These are phyloP conservation scores for Agriopis aurantiaria DNA, from an alignment of 2,888 invertebrate genomes.

Conservation along the genomic window DNA sequence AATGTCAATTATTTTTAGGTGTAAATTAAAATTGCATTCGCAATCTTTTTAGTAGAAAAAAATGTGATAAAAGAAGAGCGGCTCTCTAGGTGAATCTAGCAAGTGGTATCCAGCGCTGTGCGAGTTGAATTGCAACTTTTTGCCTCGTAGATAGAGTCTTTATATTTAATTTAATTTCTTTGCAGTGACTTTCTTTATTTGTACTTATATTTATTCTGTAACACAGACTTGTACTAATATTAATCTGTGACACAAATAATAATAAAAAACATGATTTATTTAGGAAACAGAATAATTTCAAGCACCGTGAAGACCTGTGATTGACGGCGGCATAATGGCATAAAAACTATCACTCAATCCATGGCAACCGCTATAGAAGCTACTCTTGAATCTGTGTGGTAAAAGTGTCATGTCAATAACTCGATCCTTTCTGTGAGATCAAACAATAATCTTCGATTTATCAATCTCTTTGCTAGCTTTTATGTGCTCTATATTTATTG, in stretches of 20 bases:
- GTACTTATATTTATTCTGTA: no score
- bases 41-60: no score
- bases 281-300: not conserved
- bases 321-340: not conserved
- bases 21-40: no score
- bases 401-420: constrained; percentile 14
- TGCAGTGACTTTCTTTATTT: no score
- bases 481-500: not conserved
- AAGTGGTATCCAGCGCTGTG: no score
- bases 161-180: no score
- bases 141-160: no score
- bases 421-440: constrained; percentile 10
- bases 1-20: no score
- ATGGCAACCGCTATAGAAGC: not conserved
- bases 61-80: no score
- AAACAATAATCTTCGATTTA: constrained; percentile 13
- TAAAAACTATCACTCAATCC: not conserved
- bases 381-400: not conserved
- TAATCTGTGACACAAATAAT: not conserved
- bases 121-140: no score
- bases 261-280: not conserved
- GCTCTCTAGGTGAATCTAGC: no score
- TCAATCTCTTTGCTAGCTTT: constrained; percentile 5
- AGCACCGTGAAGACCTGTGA: not conserved
- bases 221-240: no score